Conservation (phyloP, 1,140 invertebrate species). For the Chelonus insularis region DNA sequence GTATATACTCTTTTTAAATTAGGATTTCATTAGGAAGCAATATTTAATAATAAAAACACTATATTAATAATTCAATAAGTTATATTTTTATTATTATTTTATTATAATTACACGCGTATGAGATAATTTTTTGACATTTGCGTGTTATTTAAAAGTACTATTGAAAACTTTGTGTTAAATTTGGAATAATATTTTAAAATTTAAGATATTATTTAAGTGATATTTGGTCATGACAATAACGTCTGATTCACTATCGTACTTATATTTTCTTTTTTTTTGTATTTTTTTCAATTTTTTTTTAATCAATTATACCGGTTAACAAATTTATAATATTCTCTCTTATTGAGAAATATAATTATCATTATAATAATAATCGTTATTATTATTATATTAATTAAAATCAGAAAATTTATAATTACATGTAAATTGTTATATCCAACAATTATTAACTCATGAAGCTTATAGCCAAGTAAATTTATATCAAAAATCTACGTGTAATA, state of each 20-base stretch:
- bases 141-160: neutral
- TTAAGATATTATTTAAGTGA: slow-evolving; percentile 24
- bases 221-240: slow-evolving; percentile 32
- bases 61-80: slow-evolving; percentile 8
- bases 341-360: too few species aligned
- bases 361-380: too few species aligned
- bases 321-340: too few species aligned
- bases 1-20: too few species aligned
- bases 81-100: slow-evolving; percentile 5
- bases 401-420: too few species aligned
- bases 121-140: neutral
- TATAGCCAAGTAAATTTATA: too few species aligned
- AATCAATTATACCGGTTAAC: slow-evolving; percentile 8
- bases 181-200: slow-evolving; percentile 25
- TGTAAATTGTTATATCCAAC: too few species aligned
- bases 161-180: neutral
- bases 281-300: slow-evolving; percentile 14
- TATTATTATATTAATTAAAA: too few species aligned
- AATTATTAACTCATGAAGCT: too few species aligned
- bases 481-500: too few species aligned
- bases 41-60: too few species aligned
- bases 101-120: slow-evolving; percentile 8
- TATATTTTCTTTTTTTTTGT: slow-evolving; percentile 18
- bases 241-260: slow-evolving; percentile 28
- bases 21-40: too few species aligned